Evolutionary conservation across 2,113 vertebrate genomes (phyloP).

Genomic region (Arothron firmamentum): DNA sequence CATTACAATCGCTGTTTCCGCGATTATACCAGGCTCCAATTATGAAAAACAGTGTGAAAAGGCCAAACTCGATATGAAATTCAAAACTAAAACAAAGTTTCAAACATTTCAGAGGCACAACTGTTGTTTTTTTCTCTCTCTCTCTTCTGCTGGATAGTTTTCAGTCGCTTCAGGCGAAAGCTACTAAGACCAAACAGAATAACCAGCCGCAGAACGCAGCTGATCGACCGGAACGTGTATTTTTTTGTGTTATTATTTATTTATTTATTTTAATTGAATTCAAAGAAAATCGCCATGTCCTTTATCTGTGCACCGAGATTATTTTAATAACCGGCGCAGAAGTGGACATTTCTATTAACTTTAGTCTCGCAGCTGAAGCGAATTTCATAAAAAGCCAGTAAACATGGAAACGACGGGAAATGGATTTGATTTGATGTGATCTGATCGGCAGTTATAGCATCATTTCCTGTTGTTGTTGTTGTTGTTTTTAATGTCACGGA

Average conservation of each 20-base stretch:
- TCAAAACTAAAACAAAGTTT: slow-evolving; percentile 12
- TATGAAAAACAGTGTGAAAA: slow-evolving; percentile 51
- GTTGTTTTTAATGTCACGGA: no score
- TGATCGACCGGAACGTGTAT: slow-evolving; percentile 5
- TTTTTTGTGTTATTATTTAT: background rate
- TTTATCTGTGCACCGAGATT: slow-evolving; percentile 13
- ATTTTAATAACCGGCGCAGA: slow-evolving; percentile 10
- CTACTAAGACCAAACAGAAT: slow-evolving; percentile 11
- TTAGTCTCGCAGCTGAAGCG: background rate
- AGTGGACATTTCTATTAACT: background rate
- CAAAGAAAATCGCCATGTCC: background rate
- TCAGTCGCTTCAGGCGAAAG: slow-evolving; percentile 15
- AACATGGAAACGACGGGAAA: background rate
- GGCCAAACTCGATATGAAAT: slow-evolving; percentile 34
- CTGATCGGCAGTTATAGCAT: no score
- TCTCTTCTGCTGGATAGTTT: background rate
- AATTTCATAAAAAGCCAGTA: background rate
- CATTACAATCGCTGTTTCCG: slow-evolving; percentile 53
- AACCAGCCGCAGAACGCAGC: slow-evolving; percentile 17
- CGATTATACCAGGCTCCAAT: slow-evolving; percentile 65
- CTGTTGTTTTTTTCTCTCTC: slow-evolving; percentile 8
- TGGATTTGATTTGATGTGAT: no score
- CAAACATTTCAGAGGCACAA: slow-evolving; percentile 37
- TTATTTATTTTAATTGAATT: slow-evolving; percentile 8
- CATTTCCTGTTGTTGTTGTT: no score